These are phyloP conservation scores for Drosophila prolongata DNA, from an alignment of 2,888 invertebrate species.

Conservation along the genomic window DNA sequence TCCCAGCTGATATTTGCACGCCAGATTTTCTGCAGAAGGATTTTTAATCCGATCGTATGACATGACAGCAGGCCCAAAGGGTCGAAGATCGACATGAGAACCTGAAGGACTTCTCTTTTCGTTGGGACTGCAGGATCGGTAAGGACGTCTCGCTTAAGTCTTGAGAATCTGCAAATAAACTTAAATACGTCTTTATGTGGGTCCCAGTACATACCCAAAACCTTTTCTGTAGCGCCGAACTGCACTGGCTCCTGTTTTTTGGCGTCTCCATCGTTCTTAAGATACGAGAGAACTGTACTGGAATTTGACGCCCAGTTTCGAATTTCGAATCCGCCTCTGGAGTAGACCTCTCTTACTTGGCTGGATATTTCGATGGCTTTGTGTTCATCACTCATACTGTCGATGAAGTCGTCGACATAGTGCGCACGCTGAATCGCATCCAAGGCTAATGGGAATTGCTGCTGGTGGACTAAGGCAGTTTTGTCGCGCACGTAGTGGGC, in stretches of 20 bases:
- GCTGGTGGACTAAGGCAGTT: background rate
- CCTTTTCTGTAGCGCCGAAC: slow-evolving; percentile 3
- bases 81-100: background rate
- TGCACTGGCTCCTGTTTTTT: background rate
- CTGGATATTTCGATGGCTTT: background rate
- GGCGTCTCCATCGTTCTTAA: background rate
- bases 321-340: background rate
- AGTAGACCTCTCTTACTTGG: background rate
- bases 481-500: background rate
- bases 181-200: slow-evolving; percentile 1
- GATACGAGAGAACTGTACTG: background rate
- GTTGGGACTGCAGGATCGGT: background rate
- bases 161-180: background rate
- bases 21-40: no score
- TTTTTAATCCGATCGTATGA: no score
- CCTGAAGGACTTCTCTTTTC: background rate
- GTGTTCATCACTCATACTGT: background rate
- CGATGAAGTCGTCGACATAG: background rate
- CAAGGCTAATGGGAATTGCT: background rate
- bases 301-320: background rate
- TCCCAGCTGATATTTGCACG: no score
- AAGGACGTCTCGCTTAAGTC: background rate
- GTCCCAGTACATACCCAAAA: slow-evolving; percentile 2
- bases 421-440: background rate
- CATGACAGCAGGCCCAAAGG: no score